These are phyloP conservation scores for Lasioglossum baleicum DNA, from an alignment of 1,140 invertebrate species.

Conservation along the genomic window DNA sequence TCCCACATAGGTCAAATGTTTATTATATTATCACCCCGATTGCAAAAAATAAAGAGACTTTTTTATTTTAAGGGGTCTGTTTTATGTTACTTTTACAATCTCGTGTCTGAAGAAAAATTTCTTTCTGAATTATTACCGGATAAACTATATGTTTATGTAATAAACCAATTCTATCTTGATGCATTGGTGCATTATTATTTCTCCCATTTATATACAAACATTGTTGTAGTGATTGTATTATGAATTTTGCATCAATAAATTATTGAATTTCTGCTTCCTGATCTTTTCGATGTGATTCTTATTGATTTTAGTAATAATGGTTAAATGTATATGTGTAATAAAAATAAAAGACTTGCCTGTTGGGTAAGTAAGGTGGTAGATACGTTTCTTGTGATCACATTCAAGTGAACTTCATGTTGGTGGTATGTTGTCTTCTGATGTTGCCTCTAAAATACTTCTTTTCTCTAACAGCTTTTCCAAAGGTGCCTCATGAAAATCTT, in stretches of 20 bases:
- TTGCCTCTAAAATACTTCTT: slow-evolving; percentile 57
- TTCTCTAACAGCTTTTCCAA: slow-evolving; percentile 92
- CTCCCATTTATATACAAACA: slow-evolving; percentile 61
- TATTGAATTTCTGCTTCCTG: slow-evolving; percentile 44
- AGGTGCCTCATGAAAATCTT: slow-evolving; percentile 98
- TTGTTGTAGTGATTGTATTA: slow-evolving; percentile 56
- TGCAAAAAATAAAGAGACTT: slow-evolving; percentile 71
- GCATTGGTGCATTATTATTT: slow-evolving; percentile 75
- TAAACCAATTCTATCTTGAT: slow-evolving; percentile 72
- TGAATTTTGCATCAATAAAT: slow-evolving; percentile 55
- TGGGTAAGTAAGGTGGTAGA: slow-evolving; percentile 75
- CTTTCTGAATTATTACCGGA: slow-evolving; percentile 51
- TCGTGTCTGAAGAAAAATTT: slow-evolving; percentile 38
- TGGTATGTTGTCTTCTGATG: slow-evolving; percentile 53
- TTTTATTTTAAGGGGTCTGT: slow-evolving; percentile 60
- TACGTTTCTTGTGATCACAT: slow-evolving; percentile 44
- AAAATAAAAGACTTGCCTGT: slow-evolving; percentile 69
- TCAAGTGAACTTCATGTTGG: slow-evolving; percentile 55
- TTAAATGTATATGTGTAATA: slow-evolving; percentile 53
- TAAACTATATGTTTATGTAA: slow-evolving; percentile 66
- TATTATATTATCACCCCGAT: slow-evolving; percentile 56
- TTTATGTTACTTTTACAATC: slow-evolving; percentile 52
- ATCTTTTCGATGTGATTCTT: slow-evolving; percentile 43
- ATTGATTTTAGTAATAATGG: slow-evolving; percentile 50
- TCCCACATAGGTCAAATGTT: slow-evolving; percentile 68